Conservation (phyloP, 2,113 vertebrate genomes). For the Ictalurus furcatus region DNA sequence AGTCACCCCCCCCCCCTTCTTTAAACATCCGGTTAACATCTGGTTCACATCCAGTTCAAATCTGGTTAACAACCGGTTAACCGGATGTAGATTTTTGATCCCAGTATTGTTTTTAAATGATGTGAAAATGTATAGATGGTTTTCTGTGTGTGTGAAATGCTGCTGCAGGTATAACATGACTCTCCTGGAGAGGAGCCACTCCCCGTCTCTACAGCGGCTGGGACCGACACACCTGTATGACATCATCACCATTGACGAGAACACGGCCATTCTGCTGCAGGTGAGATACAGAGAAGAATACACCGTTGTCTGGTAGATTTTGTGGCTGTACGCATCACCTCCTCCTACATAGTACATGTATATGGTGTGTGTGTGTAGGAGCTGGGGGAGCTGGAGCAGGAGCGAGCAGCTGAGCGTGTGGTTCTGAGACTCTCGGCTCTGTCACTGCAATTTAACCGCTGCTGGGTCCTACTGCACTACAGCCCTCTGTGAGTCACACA, state of each 20-base stretch:
- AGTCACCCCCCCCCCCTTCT: constrained; percentile 46
- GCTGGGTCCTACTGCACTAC: constrained; percentile 86
- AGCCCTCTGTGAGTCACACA: constrained; percentile 29
- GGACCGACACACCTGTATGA: constrained; percentile 73
- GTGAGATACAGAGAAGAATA: constrained; percentile 59
- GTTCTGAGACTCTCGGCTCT: constrained; percentile 81
- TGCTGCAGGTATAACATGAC: constrained; percentile 81
- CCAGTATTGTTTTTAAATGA: too few species aligned
- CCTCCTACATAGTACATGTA: not conserved
- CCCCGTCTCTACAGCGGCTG: constrained; percentile 75
- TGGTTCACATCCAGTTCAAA: not conserved
- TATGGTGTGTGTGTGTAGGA: constrained; percentile 65
- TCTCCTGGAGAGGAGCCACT: constrained; percentile 80
- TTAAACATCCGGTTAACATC: too few species aligned
- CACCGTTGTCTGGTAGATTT: not conserved
- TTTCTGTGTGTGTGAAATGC: not conserved
- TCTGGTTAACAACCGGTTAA: too few species aligned
- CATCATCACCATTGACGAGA: constrained; percentile 86
- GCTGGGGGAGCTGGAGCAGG: constrained; percentile 76
- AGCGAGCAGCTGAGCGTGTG: constrained; percentile 76
- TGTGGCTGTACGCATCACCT: not conserved
- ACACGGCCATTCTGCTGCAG: constrained; percentile 85
- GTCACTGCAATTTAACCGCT: constrained; percentile 86
- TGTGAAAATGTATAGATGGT: too few species aligned
- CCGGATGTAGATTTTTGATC: not conserved